A percentile compares a stretch with the other conserved stretches of the same genome.
Conservation (phyloP, 2,113 vertebrate species). For the Vombatus ursinus region DNA sequence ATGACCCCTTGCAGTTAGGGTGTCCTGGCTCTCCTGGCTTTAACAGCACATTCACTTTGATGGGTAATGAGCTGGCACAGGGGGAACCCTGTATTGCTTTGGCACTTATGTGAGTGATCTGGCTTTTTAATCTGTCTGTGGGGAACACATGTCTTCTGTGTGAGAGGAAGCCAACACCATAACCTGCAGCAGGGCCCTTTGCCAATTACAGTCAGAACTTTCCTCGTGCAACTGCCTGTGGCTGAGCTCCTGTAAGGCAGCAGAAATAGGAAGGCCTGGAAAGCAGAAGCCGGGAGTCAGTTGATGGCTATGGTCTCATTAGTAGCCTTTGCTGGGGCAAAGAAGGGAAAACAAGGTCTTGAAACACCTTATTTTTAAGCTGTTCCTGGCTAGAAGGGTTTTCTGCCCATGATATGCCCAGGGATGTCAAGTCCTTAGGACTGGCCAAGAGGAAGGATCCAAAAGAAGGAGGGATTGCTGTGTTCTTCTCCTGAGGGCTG, state of each 20-base stretch:
- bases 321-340: constrained; percentile 42
- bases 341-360: constrained; percentile 38
- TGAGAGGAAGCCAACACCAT: constrained; percentile 11
- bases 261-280: constrained; percentile 53
- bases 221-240: constrained; percentile 55
- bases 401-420: neutral
- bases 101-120: constrained; percentile 10
- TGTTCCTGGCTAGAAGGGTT: neutral
- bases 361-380: constrained; percentile 49
- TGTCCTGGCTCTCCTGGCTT: constrained; percentile 40
- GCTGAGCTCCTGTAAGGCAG: constrained; percentile 51
- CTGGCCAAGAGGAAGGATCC: neutral
- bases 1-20: neutral
- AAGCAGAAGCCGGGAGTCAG: constrained; percentile 74
- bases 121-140: constrained; percentile 34
- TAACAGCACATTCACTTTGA: constrained; percentile 28
- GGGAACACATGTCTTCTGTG: neutral
- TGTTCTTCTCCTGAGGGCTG: neutral
- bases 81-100: neutral
- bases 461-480: neutral
- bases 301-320: constrained; percentile 60
- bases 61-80: constrained; percentile 38
- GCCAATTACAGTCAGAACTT: constrained; percentile 41
- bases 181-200: constrained; percentile 16
- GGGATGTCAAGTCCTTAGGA: neutral